phyloP scores from a whole-genome alignment of 2,888 invertebrate species.

The Polylopha cassiicola region DNA sequence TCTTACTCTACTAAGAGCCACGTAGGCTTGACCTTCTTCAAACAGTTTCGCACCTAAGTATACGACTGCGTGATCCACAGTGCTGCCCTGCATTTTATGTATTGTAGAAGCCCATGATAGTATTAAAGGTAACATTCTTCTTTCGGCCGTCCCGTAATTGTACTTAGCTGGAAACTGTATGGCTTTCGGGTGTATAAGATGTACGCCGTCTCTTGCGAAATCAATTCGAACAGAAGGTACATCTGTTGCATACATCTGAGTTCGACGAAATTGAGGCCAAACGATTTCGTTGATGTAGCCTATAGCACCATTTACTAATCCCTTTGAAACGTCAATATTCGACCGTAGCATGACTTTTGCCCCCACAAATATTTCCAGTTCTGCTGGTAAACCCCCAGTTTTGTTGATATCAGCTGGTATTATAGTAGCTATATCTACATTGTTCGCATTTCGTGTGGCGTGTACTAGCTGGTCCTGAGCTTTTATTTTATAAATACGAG shows the following conservation, averaged over 20 bases:
- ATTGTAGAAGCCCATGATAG: constrained; percentile 28
- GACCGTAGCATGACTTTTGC: constrained; percentile 8
- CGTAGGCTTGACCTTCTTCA: constrained; percentile 32
- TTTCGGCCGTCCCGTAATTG: constrained; percentile 25
- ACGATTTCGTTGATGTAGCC: constrained; percentile 3
- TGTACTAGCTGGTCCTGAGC: constrained; percentile 14
- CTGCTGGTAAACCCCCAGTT: constrained; percentile 15
- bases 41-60: constrained; percentile 29
- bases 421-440: constrained; percentile 18
- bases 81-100: constrained; percentile 27
- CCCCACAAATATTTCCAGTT: constrained; percentile 6
- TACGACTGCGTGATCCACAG: constrained; percentile 27
- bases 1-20: constrained; percentile 32
- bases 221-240: constrained; percentile 2
- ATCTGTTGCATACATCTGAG: constrained; percentile 6
- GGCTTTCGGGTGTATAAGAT: constrained; percentile 26
- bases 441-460: constrained; percentile 21
- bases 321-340: constrained; percentile 8
- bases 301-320: constrained; percentile 6
- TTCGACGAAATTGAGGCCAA: constrained; percentile 2
- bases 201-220: constrained; percentile 20
- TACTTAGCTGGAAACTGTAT: constrained; percentile 29
- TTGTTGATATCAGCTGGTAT: constrained; percentile 24
- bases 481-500: constrained; percentile 8
- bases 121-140: constrained; percentile 28